Percentiles rank a stretch among this genome's conserved stretches.
phyloP scores from a whole-genome alignment of 2,113 vertebrate species.

The Lycocorax pyrrhopterus region DNA sequence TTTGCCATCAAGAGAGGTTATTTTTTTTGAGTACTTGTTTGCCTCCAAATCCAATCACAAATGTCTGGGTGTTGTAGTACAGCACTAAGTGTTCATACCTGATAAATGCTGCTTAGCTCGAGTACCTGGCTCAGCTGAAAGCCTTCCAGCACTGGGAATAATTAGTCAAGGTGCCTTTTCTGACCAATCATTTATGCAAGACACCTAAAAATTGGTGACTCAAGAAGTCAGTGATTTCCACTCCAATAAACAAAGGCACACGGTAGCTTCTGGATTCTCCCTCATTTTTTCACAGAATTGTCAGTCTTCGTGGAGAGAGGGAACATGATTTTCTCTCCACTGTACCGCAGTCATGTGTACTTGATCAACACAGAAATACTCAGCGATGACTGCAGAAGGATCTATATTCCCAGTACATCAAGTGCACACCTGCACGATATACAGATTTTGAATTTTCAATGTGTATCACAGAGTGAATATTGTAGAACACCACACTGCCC shows the following conservation, averaged over 20 bases:
- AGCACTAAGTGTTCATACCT: constrained; percentile 22
- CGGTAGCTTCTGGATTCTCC: background rate
- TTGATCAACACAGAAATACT: background rate
- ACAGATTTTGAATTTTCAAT: background rate
- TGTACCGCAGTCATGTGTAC: background rate
- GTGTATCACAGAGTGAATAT: background rate
- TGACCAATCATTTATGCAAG: background rate
- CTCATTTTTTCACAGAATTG: background rate
- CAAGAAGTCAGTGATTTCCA: background rate
- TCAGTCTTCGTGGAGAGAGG: background rate
- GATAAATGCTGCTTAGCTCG: constrained; percentile 39
- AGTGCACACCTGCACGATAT: background rate
- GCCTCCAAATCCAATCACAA: constrained; percentile 7
- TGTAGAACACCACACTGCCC: background rate
- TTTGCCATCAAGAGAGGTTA: background rate
- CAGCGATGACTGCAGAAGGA: background rate
- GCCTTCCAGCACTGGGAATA: background rate
- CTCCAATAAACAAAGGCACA: background rate
- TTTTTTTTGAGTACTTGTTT: background rate
- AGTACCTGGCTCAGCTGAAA: background rate
- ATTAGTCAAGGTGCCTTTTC: background rate
- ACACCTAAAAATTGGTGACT: background rate
- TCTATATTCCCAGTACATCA: background rate
- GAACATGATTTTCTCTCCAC: background rate
- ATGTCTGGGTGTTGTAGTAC: background rate